These are phyloP conservation scores for Parotia lawesii DNA, from an alignment of 2,113 vertebrate species.

Conservation along the genomic window DNA sequence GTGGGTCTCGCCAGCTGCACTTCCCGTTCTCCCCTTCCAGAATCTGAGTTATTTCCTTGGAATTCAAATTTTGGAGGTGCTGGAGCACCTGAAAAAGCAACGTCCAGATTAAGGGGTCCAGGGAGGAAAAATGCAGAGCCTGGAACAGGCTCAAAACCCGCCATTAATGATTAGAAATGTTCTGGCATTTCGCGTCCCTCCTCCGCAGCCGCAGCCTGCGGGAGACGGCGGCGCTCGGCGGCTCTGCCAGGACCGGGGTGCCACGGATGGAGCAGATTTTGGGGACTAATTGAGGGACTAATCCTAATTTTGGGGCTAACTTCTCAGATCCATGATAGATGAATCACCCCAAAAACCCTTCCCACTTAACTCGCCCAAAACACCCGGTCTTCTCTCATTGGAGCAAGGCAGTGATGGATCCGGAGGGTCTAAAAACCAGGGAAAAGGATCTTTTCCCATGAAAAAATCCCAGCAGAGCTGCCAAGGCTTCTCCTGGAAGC, in stretches of 20 bases:
- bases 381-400: accelerated
- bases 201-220: conserved; percentile 23
- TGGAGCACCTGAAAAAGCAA: neutral
- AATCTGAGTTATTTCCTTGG: neutral
- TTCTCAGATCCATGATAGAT: neutral
- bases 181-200: conserved; percentile 43
- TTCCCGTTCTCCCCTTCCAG: neutral
- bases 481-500: neutral
- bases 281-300: neutral
- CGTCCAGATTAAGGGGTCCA: neutral
- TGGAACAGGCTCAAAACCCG: neutral
- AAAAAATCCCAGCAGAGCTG: neutral
- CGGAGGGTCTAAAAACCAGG: neutral
- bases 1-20: neutral
- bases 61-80: neutral
- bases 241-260: neutral
- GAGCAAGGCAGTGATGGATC: neutral
- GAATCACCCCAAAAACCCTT: neutral
- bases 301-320: neutral
- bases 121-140: neutral
- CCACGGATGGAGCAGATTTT: neutral
- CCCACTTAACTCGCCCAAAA: neutral
- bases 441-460: neutral
- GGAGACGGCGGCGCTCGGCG: neutral
- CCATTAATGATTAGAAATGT: conserved; percentile 48